phyloP scores from a whole-genome alignment of 2,888 invertebrate species.

The Leucoptera coffeella region DNA sequence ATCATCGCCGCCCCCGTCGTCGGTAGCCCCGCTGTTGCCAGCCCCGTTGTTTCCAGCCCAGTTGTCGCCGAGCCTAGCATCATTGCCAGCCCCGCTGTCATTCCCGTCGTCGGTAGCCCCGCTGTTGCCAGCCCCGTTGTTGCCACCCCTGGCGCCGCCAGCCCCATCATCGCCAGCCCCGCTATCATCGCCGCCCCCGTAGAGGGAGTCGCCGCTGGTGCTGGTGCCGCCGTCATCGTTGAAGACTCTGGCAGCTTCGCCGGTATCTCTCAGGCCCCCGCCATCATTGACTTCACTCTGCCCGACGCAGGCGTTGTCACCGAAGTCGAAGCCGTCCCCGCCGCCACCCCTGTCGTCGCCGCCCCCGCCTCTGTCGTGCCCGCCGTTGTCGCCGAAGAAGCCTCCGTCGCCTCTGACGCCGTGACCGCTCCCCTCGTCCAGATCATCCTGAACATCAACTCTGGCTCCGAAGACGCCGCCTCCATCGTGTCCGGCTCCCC shows the following conservation, averaged over 20 bases:
- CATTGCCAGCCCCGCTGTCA: slow-evolving; percentile 3
- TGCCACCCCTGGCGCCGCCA: slow-evolving; percentile 1
- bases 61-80: slow-evolving; percentile 2
- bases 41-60: slow-evolving; percentile 6
- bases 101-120: slow-evolving; percentile 8
- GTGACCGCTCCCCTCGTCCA: slow-evolving; percentile 11
- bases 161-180: slow-evolving; percentile 9
- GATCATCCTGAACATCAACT: slow-evolving; percentile 16
- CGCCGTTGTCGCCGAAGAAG: slow-evolving; percentile 8
- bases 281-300: slow-evolving; percentile 1
- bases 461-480: slow-evolving; percentile 4
- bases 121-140: neutral
- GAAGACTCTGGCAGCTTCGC: neutral
- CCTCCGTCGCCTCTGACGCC: neutral
- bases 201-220: neutral
- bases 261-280: neutral
- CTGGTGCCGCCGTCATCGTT: neutral
- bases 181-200: slow-evolving; percentile 7
- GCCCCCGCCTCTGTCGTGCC: slow-evolving; percentile 8
- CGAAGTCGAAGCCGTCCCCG: neutral
- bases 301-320: neutral
- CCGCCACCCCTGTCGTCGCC: slow-evolving; percentile 7
- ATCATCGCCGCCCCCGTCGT: slow-evolving; percentile 10
- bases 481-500: slow-evolving; percentile 5
- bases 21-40: neutral